Percentiles rank a stretch among this genome's conserved stretches.
phyloP scores from a whole-genome alignment of 2,113 vertebrate genomes.

The Proteles cristata region DNA sequence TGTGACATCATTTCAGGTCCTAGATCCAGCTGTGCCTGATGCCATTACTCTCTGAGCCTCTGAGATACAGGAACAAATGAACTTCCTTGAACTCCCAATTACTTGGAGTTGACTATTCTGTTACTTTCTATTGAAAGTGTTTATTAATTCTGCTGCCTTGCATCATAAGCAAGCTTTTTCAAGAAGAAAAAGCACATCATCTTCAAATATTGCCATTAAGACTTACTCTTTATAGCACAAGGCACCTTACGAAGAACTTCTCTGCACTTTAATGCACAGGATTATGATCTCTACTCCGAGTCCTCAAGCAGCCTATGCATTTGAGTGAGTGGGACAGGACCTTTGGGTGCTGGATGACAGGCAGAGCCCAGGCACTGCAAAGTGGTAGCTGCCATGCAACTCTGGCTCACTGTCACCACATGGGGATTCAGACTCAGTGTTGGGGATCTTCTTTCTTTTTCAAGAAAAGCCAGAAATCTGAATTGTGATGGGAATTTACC shows the following conservation, averaged over 20 bases:
- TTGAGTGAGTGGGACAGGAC: background rate
- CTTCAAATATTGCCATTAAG: background rate
- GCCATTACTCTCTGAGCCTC: background rate
- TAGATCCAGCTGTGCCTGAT: background rate
- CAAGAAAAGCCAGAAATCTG: background rate
- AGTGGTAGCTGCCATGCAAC: background rate
- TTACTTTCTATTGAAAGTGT: background rate
- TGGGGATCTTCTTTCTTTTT: background rate
- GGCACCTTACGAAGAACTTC: background rate
- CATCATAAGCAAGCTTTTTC: background rate
- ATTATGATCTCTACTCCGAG: background rate
- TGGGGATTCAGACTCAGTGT: background rate
- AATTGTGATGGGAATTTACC: background rate
- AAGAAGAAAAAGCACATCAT: background rate
- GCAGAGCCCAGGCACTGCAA: background rate
- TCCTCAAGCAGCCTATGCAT: background rate
- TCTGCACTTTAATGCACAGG: background rate
- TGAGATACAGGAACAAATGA: background rate
- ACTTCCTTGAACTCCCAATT: background rate
- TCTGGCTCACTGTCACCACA: accelerated
- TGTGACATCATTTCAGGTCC: background rate
- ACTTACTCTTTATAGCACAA: background rate
- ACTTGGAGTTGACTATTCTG: background rate
- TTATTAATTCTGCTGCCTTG: background rate
- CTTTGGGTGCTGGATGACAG: background rate